These are phyloP conservation scores for Cavia aperea DNA, from an alignment of 2,113 vertebrate species.

Conservation along the genomic window DNA sequence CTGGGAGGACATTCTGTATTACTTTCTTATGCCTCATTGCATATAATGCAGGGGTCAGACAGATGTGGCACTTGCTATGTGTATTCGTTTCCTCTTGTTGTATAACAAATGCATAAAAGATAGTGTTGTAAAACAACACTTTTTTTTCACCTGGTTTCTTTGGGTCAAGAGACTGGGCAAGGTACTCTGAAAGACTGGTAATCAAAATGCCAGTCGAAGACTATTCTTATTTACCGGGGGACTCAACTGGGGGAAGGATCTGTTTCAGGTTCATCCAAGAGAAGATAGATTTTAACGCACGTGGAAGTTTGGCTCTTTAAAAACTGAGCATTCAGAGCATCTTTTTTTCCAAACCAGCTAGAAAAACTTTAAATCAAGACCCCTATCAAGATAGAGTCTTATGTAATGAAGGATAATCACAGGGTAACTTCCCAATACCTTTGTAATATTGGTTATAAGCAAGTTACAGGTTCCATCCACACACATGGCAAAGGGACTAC, in stretches of 20 bases:
- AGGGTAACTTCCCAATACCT: background rate
- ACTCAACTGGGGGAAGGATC: background rate
- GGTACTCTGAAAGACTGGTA: background rate
- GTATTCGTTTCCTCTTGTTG: background rate
- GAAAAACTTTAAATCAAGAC: background rate
- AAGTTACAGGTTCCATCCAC: background rate
- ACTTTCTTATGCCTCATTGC: background rate
- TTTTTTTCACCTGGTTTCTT: background rate
- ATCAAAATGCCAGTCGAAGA: background rate
- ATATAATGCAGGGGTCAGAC: background rate
- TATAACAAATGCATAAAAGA: background rate
- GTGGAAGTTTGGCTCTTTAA: background rate
- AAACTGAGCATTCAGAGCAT: background rate
- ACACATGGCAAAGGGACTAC: background rate
- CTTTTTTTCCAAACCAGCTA: background rate
- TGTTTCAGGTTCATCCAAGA: background rate
- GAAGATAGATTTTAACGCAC: background rate
- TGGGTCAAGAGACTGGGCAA: background rate
- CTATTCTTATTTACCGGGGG: background rate
- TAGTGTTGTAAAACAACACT: background rate
- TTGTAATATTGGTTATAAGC: slow-evolving; percentile 8
- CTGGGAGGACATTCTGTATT: slow-evolving; percentile 6
- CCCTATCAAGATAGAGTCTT: background rate
- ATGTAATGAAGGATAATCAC: background rate
- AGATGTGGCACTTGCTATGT: background rate